A percentile compares a stretch with the other conserved stretches of the same genome.
phyloP scores from a whole-genome alignment of 2,888 invertebrate species.

The Colletes collaris region DNA sequence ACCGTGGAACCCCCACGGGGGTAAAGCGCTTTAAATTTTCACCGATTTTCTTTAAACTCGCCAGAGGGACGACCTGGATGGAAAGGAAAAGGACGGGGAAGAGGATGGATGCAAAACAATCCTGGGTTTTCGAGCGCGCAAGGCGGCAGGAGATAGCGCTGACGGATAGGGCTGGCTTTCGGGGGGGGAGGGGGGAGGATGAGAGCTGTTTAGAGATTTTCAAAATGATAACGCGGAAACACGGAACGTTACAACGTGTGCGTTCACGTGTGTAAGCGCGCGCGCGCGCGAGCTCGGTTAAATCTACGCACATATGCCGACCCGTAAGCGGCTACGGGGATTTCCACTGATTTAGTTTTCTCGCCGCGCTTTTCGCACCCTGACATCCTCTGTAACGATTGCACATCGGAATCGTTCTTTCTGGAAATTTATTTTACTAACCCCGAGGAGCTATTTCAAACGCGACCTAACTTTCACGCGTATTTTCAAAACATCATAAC shows the following conservation, averaged over 20 bases:
- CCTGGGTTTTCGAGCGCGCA: constrained; percentile 36
- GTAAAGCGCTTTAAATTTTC: constrained; percentile 79
- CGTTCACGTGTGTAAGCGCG: constrained; percentile 3
- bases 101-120: constrained; percentile 76
- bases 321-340: constrained; percentile 60
- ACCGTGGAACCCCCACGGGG: constrained; percentile 37
- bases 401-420: constrained; percentile 17
- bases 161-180: constrained; percentile 75
- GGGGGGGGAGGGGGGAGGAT: constrained; percentile 38
- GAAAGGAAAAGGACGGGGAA: constrained; percentile 57
- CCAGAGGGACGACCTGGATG: constrained; percentile 44
- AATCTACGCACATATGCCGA: constrained; percentile 69
- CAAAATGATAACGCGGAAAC: constrained; percentile 70
- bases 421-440: constrained; percentile 2
- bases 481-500: background rate
- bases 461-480: no score
- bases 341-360: constrained; percentile 75
- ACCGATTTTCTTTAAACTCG: constrained; percentile 79
- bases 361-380: constrained; percentile 54
- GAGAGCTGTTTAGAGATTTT: constrained; percentile 78
- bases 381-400: constrained; percentile 19
- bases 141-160: constrained; percentile 76
- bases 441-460: background rate
- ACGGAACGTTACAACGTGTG: constrained; percentile 31
- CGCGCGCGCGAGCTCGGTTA: constrained; percentile 52